phyloP scores from a whole-genome alignment of 2,113 vertebrate genomes.

The Chloebia gouldiae region DNA sequence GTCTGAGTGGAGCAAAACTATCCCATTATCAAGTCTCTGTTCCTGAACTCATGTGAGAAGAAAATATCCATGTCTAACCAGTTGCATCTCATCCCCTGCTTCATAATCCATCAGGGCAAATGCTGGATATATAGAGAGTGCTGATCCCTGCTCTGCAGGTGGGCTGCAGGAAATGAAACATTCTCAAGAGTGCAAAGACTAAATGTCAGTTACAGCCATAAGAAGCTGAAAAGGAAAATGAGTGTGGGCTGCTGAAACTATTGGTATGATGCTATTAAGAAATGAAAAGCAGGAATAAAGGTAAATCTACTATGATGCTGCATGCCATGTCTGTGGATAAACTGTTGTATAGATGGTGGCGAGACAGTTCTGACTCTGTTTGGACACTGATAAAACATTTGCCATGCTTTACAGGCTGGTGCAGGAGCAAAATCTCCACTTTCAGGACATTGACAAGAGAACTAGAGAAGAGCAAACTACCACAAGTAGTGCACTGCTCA shows the following conservation, averaged over 20 bases:
- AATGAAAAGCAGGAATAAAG: neutral
- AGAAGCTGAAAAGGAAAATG: neutral
- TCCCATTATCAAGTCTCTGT: neutral
- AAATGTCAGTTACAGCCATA: neutral
- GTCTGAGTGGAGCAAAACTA: neutral
- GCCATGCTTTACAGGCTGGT: neutral
- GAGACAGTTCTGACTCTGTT: fast-evolving
- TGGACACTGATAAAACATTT: neutral
- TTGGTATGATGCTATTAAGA: neutral
- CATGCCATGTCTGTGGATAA: fast-evolving
- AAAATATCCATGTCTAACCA: neutral
- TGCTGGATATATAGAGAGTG: neutral
- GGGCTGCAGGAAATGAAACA: neutral
- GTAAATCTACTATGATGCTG: neutral
- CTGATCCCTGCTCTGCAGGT: neutral
- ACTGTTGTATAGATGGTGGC: fast-evolving
- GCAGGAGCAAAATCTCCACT: neutral
- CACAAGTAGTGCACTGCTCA: neutral
- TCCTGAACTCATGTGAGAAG: neutral
- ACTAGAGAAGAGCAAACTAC: neutral
- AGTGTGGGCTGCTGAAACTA: neutral
- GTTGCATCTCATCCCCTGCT: neutral
- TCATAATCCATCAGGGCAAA: neutral
- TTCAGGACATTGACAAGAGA: neutral
- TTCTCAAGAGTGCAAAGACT: neutral